These are phyloP conservation scores for Metallyticus violacea DNA, from an alignment of 2,888 invertebrate species.

Conservation along the genomic window DNA sequence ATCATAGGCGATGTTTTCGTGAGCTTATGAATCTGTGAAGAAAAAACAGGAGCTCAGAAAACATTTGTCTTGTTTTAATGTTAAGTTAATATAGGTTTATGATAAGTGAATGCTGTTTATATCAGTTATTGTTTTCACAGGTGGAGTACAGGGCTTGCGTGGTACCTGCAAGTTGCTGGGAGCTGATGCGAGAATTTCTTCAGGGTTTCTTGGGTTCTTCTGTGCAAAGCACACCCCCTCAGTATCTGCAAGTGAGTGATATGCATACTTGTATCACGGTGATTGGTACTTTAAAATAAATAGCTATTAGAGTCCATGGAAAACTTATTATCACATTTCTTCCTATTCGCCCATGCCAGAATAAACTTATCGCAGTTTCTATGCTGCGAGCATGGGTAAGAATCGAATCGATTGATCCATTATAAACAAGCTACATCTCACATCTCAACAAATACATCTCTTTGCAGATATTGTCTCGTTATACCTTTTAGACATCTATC, in stretches of 20 bases:
- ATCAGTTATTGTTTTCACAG: conserved; percentile 43
- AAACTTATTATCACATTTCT: no score
- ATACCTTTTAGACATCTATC: no score
- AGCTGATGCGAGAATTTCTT: conserved; percentile 84
- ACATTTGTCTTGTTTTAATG: not conserved
- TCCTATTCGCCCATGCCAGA: no score
- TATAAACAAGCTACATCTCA: no score
- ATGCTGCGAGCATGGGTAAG: no score
- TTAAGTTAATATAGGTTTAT: not conserved
- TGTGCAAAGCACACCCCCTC: conserved; percentile 70
- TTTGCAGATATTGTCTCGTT: no score
- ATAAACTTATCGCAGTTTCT: no score
- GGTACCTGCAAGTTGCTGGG: conserved; percentile 86
- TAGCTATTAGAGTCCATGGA: no score
- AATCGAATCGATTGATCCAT: no score
- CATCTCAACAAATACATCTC: no score
- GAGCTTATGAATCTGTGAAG: not conserved
- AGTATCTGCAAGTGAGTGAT: conserved; percentile 60
- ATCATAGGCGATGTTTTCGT: not conserved
- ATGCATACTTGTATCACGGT: no score
- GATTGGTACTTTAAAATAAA: no score
- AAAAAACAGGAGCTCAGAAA: not conserved
- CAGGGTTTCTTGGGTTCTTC: conserved; percentile 83
- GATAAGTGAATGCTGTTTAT: not conserved
- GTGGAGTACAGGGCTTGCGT: conserved; percentile 91